Evolutionary conservation across 2,113 vertebrate species (phyloP), one percentile per base, ranked within the genome.

Genomic region (Calidris pygmaea): DNA sequence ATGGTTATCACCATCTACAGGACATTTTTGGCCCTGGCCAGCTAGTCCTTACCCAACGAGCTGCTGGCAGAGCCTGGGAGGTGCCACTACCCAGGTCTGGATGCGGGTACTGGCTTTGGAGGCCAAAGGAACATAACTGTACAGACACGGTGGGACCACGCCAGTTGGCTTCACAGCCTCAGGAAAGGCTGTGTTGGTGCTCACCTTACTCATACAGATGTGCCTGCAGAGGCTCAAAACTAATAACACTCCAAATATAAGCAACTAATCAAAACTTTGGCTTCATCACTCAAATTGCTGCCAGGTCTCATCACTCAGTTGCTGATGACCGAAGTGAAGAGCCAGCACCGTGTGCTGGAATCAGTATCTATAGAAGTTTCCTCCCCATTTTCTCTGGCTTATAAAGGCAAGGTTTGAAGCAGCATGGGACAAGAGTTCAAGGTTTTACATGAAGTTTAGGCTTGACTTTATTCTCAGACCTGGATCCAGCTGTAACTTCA

Each of bases 141-240:
- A 43, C 2, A 59, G 70, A 16, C 47, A 43, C 0, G 1, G 50
- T 29, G 60, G 29, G 27, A 24, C 45, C 21, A 19, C 0, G 0
- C 12, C 62, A 86, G 62, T 0, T 52, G 72, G 41, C 41, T 71
- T 43, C 37, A 37, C 15, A 27, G 21, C 27, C 30, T 18, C 14
- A 62, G n/a, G 32, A 26, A 21, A 71, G 50, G 41, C 52, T 26
- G 29, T 58, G 0, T 1, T 4, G 4, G 16, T 37, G 10, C 20
- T 24, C 29, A 23, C 16, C 41, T 39, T 15, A 35, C 32, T 10
- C 11, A 10, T 2, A n/a, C 0, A n/a, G 45, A 37, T 7, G 15
- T 7, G 32, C 29, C 62, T 1, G 2, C 5, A 14, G 16, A 29
- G 37, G 37, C 47, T 32, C 41, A 30, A 58, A 55, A 50, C 26